Evolutionary conservation across 2,797 vertebrate species (phyloP).

Genomic region (Hypotaenidia philippensis): DNA sequence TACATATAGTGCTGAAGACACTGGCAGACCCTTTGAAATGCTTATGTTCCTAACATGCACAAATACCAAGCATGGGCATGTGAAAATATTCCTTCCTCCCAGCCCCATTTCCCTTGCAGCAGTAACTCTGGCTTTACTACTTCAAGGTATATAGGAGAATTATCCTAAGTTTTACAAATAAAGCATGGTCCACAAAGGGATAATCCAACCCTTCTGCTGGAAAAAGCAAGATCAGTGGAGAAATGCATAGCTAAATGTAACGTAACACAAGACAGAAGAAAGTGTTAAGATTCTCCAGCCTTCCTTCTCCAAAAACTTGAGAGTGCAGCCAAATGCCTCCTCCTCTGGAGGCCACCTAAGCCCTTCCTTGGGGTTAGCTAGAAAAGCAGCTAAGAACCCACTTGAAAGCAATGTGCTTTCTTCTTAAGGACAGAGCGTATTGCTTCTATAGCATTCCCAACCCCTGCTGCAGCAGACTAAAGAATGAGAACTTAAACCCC

Average conservation of each 20-base stretch:
- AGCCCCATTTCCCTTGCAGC: neutral
- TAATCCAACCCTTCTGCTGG: neutral
- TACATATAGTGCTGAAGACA: conserved; percentile 26
- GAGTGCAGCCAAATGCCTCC: neutral
- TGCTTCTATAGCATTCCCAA: neutral
- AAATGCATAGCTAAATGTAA: conserved; percentile 18
- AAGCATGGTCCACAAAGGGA: conserved; percentile 28
- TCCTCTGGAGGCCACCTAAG: neutral
- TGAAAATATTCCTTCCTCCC: neutral
- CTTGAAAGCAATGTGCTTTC: conserved; percentile 22
- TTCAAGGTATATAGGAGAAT: conserved; percentile 4
- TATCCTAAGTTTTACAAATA: neutral
- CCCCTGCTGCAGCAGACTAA: neutral
- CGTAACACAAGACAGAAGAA: neutral
- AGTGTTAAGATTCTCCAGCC: neutral
- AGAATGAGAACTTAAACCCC: neutral
- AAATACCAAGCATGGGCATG: neutral
- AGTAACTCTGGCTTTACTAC: conserved; percentile 22
- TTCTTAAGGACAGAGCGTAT: neutral
- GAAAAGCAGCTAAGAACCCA: neutral
- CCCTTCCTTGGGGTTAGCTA: neutral
- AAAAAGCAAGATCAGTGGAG: conserved; percentile 20
- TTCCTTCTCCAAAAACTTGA: neutral
- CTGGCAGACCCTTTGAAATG: neutral
- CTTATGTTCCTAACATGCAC: neutral